A percentile compares a stretch with the other conserved stretches of the same genome.
These are phyloP conservation scores for Agrotis exclamationis DNA, from an alignment of 2,888 invertebrate genomes.

Conservation along the genomic window DNA sequence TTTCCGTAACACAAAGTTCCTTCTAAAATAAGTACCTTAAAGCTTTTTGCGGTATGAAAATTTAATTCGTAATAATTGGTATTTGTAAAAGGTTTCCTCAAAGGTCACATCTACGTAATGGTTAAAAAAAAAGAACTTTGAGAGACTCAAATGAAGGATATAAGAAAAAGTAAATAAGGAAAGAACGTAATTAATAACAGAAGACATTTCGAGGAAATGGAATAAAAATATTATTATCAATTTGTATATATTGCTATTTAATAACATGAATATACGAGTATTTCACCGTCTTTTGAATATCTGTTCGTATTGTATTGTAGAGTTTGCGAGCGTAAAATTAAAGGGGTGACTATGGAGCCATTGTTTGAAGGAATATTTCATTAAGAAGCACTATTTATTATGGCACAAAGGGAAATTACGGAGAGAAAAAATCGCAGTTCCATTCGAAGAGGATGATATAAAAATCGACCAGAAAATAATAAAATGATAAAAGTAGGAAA, in stretches of 20 bases:
- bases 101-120: slow-evolving; percentile 12
- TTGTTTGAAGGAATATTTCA: slow-evolving; percentile 29
- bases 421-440: neutral
- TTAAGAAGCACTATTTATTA: slow-evolving; percentile 17
- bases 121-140: slow-evolving; percentile 11
- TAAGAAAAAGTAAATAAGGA: slow-evolving; percentile 13
- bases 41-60: slow-evolving; percentile 27
- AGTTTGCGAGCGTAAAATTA: slow-evolving; percentile 18
- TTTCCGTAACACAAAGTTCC: neutral
- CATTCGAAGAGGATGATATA: neutral
- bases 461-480: neutral
- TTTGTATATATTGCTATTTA: neutral
- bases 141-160: neutral
- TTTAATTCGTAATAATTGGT: slow-evolving; percentile 26
- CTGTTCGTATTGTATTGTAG: slow-evolving; percentile 1
- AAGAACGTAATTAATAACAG: slow-evolving; percentile 17
- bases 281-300: slow-evolving; percentile 16
- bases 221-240: slow-evolving; percentile 22
- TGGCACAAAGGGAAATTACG: neutral
- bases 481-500: no score
- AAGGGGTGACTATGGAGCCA: slow-evolving; percentile 3
- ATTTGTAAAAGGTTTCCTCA: slow-evolving; percentile 33
- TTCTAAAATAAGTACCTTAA: neutral
- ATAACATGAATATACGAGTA: slow-evolving; percentile 12
- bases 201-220: slow-evolving; percentile 6